phyloP scores from a whole-genome alignment of 1,140 invertebrate species.

The Stegodyphus mimosarum region DNA sequence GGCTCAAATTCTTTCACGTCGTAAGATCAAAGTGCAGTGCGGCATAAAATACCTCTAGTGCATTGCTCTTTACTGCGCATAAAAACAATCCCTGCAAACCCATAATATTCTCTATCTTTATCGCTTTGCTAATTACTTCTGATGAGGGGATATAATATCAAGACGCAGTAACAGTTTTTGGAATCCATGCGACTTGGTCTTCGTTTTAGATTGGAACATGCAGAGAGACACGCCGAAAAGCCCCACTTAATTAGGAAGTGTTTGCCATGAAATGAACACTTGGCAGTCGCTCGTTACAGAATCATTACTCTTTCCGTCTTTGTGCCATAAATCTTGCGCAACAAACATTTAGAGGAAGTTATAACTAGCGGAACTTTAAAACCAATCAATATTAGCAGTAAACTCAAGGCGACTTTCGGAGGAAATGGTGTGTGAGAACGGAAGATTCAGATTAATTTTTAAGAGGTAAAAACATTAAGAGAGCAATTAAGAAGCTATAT shows the following conservation, averaged over 20 bases:
- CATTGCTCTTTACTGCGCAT: background rate
- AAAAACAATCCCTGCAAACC: conserved; percentile 12
- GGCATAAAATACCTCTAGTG: too few relatives aligned
- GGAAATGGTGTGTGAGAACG: conserved; percentile 1
- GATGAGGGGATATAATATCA: conserved; percentile 6
- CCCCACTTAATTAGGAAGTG: conserved; percentile 30
- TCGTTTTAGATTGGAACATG: background rate
- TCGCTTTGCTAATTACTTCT: conserved; percentile 18
- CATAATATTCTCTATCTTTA: background rate
- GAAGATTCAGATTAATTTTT: conserved; percentile 17
- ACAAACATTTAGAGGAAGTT: conserved; percentile 31
- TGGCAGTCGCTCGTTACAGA: conserved; percentile 20
- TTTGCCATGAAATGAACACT: conserved; percentile 21
- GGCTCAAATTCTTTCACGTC: too few relatives aligned
- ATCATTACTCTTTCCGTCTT: conserved; percentile 28
- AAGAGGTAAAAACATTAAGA: conserved; percentile 8
- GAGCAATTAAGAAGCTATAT: conserved; percentile 5
- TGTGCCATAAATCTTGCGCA: conserved; percentile 21
- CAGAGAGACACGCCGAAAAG: conserved; percentile 24
- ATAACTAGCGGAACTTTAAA: conserved; percentile 21
- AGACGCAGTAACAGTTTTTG: background rate
- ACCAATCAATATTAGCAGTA: conserved; percentile 21
- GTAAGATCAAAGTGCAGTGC: too few relatives aligned
- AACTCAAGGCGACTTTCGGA: background rate
- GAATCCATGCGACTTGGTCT: background rate